Base-by-base conservation (phyloP, 2,797 vertebrate genomes). In the Eutrigla gurnardus region DNA sequence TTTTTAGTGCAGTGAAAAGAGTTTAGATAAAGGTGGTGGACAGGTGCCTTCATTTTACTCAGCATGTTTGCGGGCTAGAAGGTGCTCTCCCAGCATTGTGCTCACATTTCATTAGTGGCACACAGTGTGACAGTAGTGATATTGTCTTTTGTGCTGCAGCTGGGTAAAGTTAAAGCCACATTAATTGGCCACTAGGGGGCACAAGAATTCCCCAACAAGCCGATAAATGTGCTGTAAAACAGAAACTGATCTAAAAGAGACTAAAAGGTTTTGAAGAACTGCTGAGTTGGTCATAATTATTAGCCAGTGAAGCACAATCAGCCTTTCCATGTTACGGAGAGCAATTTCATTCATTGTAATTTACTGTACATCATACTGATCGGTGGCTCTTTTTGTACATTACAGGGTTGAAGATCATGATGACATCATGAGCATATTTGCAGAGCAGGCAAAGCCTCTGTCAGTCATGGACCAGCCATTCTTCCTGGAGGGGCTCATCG, bases 381-480 rank as follows among this genome's bases (percentile, higher is more conserved):
- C 10, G 4, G 4, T 25, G 7, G 18, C 25, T 60, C 15, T 68
- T 36, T 50, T 10, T 78, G 7, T 37, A 3, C 67, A 0, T 66
- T 76, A 3, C 88, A 99, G 98, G 88, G 88, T 95, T 18, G 96
- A 97, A 87, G 98, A 99, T 82, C 93, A 96, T 1, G 95, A 97
- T 7, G 95, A 97, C 83, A 90, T 99, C 62, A 81, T 93, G 84
- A 75, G 75, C 14, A 79, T 98, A 14, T 94, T 96, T 85, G 65
- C 85, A 5, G 86, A 63, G 65, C 92, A 96, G 59, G 94, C 82
- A 15, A 90, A 86, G 17, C 57, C 82, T 7, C 81, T 93, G 76
- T 91, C 85, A 25, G 69, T 82, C 65, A 86, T 37, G 0, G 91
- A 93, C 0, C 92, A 88, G 1, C 93, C 95, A 0, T 94, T 92